Evolutionary conservation across 2,113 vertebrate species (phyloP).

Genomic region (Artemisiospiza belli): DNA sequence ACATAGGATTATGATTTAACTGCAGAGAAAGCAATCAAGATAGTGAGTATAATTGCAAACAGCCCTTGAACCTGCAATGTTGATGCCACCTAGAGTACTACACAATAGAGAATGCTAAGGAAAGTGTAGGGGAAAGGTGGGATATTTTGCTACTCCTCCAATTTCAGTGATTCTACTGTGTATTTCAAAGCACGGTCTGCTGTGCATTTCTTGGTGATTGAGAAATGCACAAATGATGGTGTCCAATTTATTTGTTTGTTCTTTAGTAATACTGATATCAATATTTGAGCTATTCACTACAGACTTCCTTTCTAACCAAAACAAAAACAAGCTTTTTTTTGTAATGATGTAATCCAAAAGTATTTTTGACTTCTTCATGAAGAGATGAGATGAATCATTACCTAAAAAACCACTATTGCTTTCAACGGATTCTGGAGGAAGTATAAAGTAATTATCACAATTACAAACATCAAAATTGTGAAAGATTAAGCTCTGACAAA

Average conservation of each 20-base stretch:
- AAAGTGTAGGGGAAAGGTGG: not conserved
- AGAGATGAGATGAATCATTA: not conserved
- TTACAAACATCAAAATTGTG: not conserved
- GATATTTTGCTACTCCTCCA: not conserved
- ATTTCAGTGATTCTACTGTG: not conserved
- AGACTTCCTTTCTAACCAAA: not conserved
- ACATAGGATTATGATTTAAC: not conserved
- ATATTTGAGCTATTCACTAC: not conserved
- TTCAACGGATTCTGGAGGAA: not conserved
- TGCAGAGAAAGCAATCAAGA: not conserved
- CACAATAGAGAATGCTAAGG: not conserved
- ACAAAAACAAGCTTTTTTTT: not conserved
- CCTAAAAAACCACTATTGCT: not conserved
- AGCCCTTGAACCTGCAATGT: not conserved
- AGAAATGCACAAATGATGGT: not conserved
- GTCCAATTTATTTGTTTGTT: not conserved
- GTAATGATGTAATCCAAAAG: not conserved
- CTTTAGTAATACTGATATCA: not conserved
- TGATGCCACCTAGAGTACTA: not conserved
- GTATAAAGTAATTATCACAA: not conserved
- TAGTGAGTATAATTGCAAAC: not conserved
- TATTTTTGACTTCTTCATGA: not conserved
- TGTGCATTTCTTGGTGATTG: not conserved
- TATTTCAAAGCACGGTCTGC: not conserved
- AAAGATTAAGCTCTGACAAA: not conserved